Percentiles rank a stretch among this genome's conserved stretches.
Evolutionary conservation across 64 coral and sea anemone species (phyloP).

Genomic region (Stylophora pistillata): DNA sequence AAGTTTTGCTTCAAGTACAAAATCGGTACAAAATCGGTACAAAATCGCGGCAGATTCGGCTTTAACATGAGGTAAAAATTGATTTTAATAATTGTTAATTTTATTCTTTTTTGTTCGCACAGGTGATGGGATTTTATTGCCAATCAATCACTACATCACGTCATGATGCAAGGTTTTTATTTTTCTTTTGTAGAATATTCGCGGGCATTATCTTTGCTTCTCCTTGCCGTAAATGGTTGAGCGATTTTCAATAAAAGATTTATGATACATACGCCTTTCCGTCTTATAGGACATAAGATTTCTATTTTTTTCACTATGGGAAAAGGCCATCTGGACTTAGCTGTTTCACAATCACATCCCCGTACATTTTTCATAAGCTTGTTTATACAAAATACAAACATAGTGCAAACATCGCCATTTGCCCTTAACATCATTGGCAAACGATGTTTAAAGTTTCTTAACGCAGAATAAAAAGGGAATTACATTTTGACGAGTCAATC

Average conservation of each 20-base stretch:
- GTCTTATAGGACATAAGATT: constrained; percentile 22
- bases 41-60: background rate
- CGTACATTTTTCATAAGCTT: constrained; percentile 83
- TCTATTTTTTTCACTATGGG: constrained; percentile 63
- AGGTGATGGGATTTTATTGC: constrained; percentile 2
- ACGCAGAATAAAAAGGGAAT: constrained; percentile 23
- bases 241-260: constrained; percentile 82
- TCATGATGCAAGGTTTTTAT: constrained; percentile 40
- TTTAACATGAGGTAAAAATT: background rate
- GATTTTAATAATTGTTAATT: constrained; percentile 1
- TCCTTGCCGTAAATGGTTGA: constrained; percentile 67
- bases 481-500: constrained; percentile 33
- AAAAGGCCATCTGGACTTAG: constrained; percentile 71
- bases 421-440: constrained; percentile 18
- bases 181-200: constrained; percentile 43
- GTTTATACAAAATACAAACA: constrained; percentile 94
- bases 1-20: too few species aligned
- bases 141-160: constrained; percentile 14
- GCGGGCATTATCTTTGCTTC: constrained; percentile 48
- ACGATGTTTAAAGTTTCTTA: constrained; percentile 36
- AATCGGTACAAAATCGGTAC: too few species aligned
- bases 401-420: constrained; percentile 66
- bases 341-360: constrained; percentile 65
- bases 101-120: constrained; percentile 27
- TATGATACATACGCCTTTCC: constrained; percentile 69